Evolutionary conservation across 2,888 invertebrate genomes (phyloP).

Genomic region (Dorcus parallelipipedus): DNA sequence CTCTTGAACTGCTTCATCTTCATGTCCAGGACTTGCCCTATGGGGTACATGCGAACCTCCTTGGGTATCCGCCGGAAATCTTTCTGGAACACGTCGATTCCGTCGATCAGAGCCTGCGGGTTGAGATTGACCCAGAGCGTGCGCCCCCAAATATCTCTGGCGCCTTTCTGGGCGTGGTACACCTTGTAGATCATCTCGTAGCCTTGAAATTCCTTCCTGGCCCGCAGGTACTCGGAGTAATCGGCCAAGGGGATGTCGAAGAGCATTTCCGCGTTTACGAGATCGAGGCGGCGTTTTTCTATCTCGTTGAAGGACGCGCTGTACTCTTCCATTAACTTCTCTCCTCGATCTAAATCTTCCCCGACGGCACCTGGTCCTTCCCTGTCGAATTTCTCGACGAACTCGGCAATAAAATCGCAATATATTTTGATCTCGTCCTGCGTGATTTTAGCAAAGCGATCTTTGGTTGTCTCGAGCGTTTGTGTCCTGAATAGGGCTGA

Average conservation of each 20-base stretch:
- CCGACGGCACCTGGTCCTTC: conserved; percentile 81
- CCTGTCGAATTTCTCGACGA: conserved; percentile 68
- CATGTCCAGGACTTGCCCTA: conserved; percentile 70
- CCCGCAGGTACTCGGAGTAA: conserved; percentile 69
- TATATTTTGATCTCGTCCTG: conserved; percentile 71
- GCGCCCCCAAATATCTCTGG: conserved; percentile 78
- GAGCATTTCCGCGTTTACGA: conserved; percentile 74
- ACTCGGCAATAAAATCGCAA: conserved; percentile 58
- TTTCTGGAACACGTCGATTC: conserved; percentile 80
- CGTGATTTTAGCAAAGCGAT: conserved; percentile 80
- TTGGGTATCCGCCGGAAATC: conserved; percentile 75
- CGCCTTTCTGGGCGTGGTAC: conserved; percentile 73
- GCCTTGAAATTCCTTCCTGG: conserved; percentile 60
- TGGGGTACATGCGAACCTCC: conserved; percentile 54
- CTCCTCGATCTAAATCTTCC: conserved; percentile 71
- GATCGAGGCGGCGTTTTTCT: conserved; percentile 61
- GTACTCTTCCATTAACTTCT: conserved; percentile 69
- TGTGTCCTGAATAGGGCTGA: conserved; percentile 66
- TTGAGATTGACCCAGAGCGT: conserved; percentile 86
- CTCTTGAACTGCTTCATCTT: conserved; percentile 86
- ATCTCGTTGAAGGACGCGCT: conserved; percentile 62
- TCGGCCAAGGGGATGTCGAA: conserved; percentile 85
- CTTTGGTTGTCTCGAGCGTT: conserved; percentile 76
- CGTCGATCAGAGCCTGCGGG: conserved; percentile 77
- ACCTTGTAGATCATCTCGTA: conserved; percentile 74